Base-by-base conservation (phyloP, 2,888 invertebrate species). In the Plagodis dolabraria region DNA sequence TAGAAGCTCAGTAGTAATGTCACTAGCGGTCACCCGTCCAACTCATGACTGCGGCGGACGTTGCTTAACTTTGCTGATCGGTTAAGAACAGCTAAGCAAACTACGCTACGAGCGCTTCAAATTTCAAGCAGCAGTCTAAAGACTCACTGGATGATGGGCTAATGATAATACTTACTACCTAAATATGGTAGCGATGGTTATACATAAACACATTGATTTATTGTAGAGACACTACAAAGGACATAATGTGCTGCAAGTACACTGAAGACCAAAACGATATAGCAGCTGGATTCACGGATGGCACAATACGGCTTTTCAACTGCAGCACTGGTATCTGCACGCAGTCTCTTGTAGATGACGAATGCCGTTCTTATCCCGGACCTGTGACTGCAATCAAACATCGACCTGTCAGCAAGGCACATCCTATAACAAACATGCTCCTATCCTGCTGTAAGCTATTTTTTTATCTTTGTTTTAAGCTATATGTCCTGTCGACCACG, bases 341-440 rank as follows among this genome's bases (percentile, higher is more conserved):
- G 0, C 86, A 92, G 54, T 88, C 85, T 5, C 81, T 95, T 33
- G 85, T 87, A 5, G 95, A 95, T 69, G 85, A 89, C 0, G 94
- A 94, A 75, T 93, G 93, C 43, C 80, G 86, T 10, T 80, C 91
- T 11, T 93, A 92, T 72, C 92, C 93, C 10, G 93, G 94, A 6
- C 93, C 95, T 0, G 93, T 94, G 8, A 95, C 95, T 0, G 87
- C 92, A 7, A 93, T 95, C 68, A 94, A 94, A 75, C 94, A 95
- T 74, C 87, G 94, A 47, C 94, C 94, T 11, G 88, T 94, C 64
- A 93, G 93, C 74, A 93, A 92, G 74, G 90, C 93, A 57, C 93
- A 94, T 78, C 94, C 94, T n/a, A 87, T 94, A 56, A 93, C 93
- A 38, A 93, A 94, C 71, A 93, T 90, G 65, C 77, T 94, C 47